phyloP scores from a whole-genome alignment of 2,113 vertebrate genomes.

The Dissostichus mawsoni region DNA sequence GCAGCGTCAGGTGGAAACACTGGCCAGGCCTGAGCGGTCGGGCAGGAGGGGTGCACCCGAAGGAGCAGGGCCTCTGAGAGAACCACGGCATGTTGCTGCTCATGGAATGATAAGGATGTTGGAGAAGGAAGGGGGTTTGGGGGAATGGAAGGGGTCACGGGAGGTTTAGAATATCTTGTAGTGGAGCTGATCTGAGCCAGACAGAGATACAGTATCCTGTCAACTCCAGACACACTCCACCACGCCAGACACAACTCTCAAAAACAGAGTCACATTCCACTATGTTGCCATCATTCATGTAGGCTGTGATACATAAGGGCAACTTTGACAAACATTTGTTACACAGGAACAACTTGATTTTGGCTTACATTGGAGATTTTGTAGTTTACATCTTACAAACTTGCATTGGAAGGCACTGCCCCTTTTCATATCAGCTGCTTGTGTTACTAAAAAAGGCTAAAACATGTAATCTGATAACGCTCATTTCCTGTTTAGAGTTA shows the following conservation, averaged over 20 bases:
- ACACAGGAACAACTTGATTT: background rate
- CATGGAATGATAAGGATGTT: constrained; percentile 37
- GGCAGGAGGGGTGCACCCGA: constrained; percentile 5
- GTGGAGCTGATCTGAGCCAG: constrained; percentile 57
- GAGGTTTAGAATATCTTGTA: constrained; percentile 47
- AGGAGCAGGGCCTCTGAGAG: constrained; percentile 21
- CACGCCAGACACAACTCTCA: constrained; percentile 41
- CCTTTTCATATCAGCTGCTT: constrained; percentile 42
- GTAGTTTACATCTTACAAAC: background rate
- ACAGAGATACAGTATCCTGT: constrained; percentile 60
- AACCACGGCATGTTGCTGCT: constrained; percentile 22
- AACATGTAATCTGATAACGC: constrained; percentile 44
- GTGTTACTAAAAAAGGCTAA: background rate
- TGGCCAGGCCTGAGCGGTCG: constrained; percentile 45
- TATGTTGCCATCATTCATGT: constrained; percentile 34
- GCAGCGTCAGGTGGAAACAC: constrained; percentile 59
- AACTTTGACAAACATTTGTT: constrained; percentile 22
- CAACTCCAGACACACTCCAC: constrained; percentile 45
- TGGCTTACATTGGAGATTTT: background rate
- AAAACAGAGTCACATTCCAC: constrained; percentile 62
- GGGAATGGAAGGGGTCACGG: constrained; percentile 1
- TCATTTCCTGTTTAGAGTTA: constrained; percentile 65
- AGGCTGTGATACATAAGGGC: constrained; percentile 8
- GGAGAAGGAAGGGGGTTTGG: background rate
- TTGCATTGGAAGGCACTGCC: background rate